Percentiles rank a stretch among this genome's conserved stretches.
Evolutionary conservation across 2,797 vertebrate species (phyloP).

Genomic region (Chlorospingus flavigularis): DNA sequence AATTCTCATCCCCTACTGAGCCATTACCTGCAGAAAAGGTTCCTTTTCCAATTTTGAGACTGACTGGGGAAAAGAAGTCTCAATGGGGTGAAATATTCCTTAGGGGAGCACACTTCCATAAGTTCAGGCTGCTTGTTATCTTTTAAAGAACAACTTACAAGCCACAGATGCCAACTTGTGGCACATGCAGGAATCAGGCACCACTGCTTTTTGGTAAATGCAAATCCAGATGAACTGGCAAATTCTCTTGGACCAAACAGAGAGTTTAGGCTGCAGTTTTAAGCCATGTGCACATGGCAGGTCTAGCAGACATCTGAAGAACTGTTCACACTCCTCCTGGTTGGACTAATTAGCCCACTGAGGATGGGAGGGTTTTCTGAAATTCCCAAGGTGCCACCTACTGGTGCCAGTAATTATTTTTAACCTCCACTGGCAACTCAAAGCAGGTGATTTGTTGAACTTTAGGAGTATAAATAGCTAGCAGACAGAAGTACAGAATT

Average conservation of each 20-base stretch:
- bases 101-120: neutral
- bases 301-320: neutral
- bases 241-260: neutral
- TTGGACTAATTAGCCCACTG: neutral
- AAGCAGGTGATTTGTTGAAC: neutral
- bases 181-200: neutral
- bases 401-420: slow-evolving; percentile 24
- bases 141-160: neutral
- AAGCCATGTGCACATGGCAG: neutral
- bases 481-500: neutral
- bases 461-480: neutral
- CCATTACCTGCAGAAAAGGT: neutral
- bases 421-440: neutral
- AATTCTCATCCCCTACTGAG: neutral
- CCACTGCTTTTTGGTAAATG: neutral
- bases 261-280: neutral
- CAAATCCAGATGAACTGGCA: neutral
- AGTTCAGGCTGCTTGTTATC: neutral
- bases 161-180: neutral
- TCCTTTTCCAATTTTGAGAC: neutral
- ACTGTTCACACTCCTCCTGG: neutral
- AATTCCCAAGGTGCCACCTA: slow-evolving; percentile 38
- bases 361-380: neutral
- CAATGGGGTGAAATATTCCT: neutral
- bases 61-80: neutral